These are phyloP conservation scores for Etheostoma nigrum DNA, from an alignment of 2,797 vertebrate genomes.

Conservation along the genomic window DNA sequence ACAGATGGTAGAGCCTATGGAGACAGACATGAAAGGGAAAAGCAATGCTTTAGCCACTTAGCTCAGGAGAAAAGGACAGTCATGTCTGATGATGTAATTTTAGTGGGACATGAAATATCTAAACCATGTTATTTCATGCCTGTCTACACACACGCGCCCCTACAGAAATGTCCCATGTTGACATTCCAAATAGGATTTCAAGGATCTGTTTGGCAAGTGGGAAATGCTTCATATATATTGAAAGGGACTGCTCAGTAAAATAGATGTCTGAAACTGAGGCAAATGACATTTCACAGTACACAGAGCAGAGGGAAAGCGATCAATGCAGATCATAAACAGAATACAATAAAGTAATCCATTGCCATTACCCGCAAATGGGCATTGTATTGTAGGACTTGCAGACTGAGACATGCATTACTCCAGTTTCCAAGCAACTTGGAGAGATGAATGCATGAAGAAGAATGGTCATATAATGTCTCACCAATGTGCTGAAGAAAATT, in stretches of 20 bases:
- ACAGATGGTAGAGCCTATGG: conserved; percentile 51
- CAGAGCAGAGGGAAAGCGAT: conserved; percentile 69
- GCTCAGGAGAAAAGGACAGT: conserved; percentile 65
- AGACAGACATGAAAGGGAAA: conserved; percentile 48
- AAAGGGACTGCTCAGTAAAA: conserved; percentile 63
- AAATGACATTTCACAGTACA: conserved; percentile 73
- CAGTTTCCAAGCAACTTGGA: conserved; percentile 58
- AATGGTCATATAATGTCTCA: conserved; percentile 23
- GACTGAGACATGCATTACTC: conserved; percentile 59
- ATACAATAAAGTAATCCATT: conserved; percentile 84
- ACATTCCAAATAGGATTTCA: conserved; percentile 70
- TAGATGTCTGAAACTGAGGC: conserved; percentile 66
- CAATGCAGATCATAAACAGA: conserved; percentile 84
- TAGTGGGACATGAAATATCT: conserved; percentile 76
- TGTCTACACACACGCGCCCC: conserved; percentile 67
- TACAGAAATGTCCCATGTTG: conserved; percentile 65
- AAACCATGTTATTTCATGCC: conserved; percentile 81
- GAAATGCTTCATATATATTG: conserved; percentile 57
- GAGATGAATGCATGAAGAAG: conserved; percentile 46
- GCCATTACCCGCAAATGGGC: conserved; percentile 80
- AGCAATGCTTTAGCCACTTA: conserved; percentile 57
- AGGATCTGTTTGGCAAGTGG: conserved; percentile 69
- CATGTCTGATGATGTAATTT: conserved; percentile 75
- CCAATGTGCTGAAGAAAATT: conserved; percentile 34
- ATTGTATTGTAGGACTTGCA: conserved; percentile 68